Conservation (phyloP, 2,797 vertebrate genomes). For the Eulemur albifrons region DNA sequence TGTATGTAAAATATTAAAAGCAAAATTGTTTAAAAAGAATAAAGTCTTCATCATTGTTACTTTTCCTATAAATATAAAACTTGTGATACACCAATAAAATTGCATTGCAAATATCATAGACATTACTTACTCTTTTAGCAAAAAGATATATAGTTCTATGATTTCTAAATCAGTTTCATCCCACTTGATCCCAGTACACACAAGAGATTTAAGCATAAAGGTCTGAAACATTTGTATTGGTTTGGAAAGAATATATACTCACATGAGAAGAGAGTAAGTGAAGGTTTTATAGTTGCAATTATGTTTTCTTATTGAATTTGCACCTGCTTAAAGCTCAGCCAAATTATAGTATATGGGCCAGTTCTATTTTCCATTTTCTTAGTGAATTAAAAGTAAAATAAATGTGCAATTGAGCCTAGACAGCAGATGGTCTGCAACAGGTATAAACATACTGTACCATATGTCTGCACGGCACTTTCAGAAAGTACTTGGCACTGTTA, state of each 20-base stretch:
- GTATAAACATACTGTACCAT: conserved; percentile 81
- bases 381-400: conserved; percentile 83
- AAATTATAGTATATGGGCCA: conserved; percentile 79
- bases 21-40: background rate
- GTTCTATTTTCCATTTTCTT: conserved; percentile 80
- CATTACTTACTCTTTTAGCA: background rate
- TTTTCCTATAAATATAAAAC: background rate
- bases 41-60: background rate
- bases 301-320: conserved; percentile 79
- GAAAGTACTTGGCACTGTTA: conserved; percentile 73
- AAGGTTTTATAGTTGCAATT: conserved; percentile 79
- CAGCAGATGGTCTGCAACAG: conserved; percentile 83
- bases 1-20: background rate
- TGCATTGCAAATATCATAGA: background rate
- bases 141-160: background rate
- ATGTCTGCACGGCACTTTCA: conserved; percentile 79
- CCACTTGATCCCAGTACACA: background rate
- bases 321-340: conserved; percentile 79
- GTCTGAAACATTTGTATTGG: conserved; percentile 64
- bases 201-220: conserved; percentile 48
- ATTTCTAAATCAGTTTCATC: background rate
- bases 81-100: background rate
- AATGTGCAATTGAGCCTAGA: conserved; percentile 82
- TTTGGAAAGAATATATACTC: conserved; percentile 67
- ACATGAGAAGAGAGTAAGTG: conserved; percentile 71